These are phyloP conservation scores for Ambastaia sidthimunki DNA, from an alignment of 2,797 vertebrate genomes.

Conservation along the genomic window DNA sequence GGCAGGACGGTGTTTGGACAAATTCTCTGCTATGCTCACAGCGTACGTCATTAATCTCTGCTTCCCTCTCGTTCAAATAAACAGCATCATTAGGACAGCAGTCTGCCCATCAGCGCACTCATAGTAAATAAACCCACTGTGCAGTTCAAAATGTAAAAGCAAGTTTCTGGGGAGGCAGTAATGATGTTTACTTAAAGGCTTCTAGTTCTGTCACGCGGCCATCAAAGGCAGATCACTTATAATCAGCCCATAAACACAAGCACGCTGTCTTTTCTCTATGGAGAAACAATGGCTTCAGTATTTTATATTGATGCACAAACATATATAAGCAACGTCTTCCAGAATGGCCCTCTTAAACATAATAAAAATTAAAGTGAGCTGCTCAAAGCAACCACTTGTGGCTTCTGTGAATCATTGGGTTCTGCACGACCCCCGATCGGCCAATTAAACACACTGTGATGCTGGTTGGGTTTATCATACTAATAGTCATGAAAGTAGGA, in stretches of 20 bases:
- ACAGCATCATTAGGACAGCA: slow-evolving; percentile 36
- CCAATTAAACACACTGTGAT: slow-evolving; percentile 20
- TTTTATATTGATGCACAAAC: slow-evolving; percentile 16
- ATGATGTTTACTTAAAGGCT: slow-evolving; percentile 52
- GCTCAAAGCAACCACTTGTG: slow-evolving; percentile 5
- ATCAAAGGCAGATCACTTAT: slow-evolving; percentile 44
- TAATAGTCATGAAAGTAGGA: slow-evolving; percentile 1
- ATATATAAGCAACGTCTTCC: slow-evolving; percentile 18
- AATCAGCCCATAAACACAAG: slow-evolving; percentile 35
- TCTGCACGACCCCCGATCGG: slow-evolving; percentile 1
- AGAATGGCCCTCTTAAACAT: slow-evolving; percentile 10
- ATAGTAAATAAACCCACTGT: slow-evolving; percentile 45
- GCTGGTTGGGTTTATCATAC: slow-evolving; percentile 12
- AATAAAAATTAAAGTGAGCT: slow-evolving; percentile 29
- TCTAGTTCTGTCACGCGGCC: slow-evolving; percentile 27
- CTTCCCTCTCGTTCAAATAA: slow-evolving; percentile 45
- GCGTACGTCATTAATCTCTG: slow-evolving; percentile 37
- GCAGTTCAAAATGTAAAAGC: slow-evolving; percentile 31
- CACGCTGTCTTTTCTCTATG: slow-evolving; percentile 9
- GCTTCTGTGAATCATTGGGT: slow-evolving; percentile 12
- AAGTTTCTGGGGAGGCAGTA: slow-evolving; percentile 42
- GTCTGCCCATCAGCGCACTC: slow-evolving; percentile 37
- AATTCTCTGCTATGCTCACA: slow-evolving; percentile 26
- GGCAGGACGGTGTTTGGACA: slow-evolving; percentile 9
- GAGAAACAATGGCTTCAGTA: slow-evolving; percentile 31